Percentiles rank a stretch among this genome's conserved stretches.
These are phyloP conservation scores for Eilema depressum DNA, from an alignment of 2,888 invertebrate species.

Conservation along the genomic window DNA sequence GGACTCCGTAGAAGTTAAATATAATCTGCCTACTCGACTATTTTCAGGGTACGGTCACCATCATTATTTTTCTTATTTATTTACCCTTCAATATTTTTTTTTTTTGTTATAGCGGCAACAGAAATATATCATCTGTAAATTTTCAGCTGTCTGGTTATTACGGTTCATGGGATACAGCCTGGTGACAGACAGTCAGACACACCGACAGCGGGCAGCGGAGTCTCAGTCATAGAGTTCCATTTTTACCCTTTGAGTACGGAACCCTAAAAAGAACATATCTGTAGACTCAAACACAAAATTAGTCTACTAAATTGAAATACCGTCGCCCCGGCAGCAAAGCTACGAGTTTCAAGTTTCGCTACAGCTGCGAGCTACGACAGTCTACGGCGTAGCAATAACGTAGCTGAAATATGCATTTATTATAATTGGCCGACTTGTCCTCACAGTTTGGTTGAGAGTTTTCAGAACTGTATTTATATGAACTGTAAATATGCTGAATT, in stretches of 20 bases:
- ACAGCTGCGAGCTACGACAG: constrained; percentile 39
- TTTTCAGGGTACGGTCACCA: background rate
- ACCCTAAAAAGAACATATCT: too few species aligned
- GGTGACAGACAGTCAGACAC: too few species aligned
- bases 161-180: too few species aligned
- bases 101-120: too few species aligned
- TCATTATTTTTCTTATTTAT: too few species aligned
- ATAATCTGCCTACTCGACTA: background rate
- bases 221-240: too few species aligned
- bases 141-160: too few species aligned
- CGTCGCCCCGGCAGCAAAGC: constrained; percentile 10
- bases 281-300: background rate
- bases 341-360: constrained; percentile 39
- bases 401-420: constrained; percentile 53
- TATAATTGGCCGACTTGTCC: constrained; percentile 43
- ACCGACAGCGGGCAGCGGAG: too few species aligned
- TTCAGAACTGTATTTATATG: constrained; percentile 31
- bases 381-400: constrained; percentile 50
- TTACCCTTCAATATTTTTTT: too few species aligned
- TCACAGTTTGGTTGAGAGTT: constrained; percentile 23
- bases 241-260: too few species aligned
- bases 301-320: constrained; percentile 28
- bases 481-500: constrained; percentile 25
- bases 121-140: too few species aligned
- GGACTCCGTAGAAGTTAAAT: background rate